phyloP scores from a whole-genome alignment of 2,797 vertebrate genomes.

The Nannoperca australis region DNA sequence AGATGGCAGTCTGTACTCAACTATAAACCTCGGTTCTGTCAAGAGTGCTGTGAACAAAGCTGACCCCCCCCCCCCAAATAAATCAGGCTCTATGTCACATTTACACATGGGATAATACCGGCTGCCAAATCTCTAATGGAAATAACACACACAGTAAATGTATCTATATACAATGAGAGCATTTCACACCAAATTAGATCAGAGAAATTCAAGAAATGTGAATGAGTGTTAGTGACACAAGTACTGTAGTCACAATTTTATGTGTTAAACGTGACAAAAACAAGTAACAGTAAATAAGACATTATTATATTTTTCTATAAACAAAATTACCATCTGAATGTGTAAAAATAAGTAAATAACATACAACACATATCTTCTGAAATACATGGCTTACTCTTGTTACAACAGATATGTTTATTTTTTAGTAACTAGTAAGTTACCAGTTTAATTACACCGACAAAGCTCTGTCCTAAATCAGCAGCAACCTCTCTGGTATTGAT shows the following conservation, averaged over 20 bases:
- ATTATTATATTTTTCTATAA: not conserved
- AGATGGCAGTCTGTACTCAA: not conserved
- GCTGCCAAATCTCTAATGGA: not conserved
- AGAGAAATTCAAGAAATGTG: not conserved
- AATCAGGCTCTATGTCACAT: not conserved
- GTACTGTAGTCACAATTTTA: not conserved
- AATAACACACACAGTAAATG: not conserved
- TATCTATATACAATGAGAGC: not conserved
- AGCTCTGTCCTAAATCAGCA: not conserved
- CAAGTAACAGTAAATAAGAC: not conserved
- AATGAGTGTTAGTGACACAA: not conserved
- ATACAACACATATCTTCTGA: constrained; percentile 3
- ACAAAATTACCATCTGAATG: not conserved
- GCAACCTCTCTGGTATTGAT: not conserved
- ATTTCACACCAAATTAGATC: not conserved
- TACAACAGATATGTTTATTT: not conserved
- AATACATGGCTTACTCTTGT: not conserved
- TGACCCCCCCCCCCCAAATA: not conserved
- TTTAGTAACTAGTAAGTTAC: not conserved
- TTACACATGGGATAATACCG: not conserved
- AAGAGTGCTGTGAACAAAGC: not conserved
- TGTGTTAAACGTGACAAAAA: not conserved
- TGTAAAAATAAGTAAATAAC: not conserved
- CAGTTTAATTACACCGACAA: not conserved
- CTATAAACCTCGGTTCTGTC: not conserved